Evolutionary conservation across 2,888 invertebrate genomes (phyloP).

Genomic region (Hetaerina titia): DNA sequence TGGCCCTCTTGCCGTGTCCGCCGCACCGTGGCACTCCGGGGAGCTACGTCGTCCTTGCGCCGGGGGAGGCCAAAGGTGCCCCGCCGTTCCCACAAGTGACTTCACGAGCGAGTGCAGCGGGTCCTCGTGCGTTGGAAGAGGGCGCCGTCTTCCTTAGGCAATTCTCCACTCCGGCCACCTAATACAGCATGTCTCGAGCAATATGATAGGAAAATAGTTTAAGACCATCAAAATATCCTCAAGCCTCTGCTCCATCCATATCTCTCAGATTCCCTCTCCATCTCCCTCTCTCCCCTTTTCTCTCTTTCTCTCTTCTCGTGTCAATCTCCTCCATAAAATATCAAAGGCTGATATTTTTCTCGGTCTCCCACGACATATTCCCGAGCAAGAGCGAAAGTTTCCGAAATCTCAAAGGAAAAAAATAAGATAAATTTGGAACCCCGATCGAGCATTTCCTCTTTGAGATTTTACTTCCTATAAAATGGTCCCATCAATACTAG

Average conservation of each 20-base stretch:
- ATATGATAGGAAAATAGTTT: no score
- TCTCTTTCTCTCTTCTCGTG: not conserved
- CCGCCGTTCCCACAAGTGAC: no score
- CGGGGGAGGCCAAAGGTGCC: no score
- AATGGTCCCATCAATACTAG: not conserved
- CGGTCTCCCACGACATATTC: conserved; percentile 11
- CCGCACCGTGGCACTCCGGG: not conserved
- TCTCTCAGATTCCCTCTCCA: not conserved
- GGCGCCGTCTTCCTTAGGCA: no score
- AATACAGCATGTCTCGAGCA: no score
- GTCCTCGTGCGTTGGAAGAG: no score
- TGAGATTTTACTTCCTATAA: not conserved
- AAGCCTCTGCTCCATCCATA: not conserved
- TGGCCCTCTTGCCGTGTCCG: not conserved
- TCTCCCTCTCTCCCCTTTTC: not conserved
- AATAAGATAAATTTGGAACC: not conserved
- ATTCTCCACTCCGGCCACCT: no score
- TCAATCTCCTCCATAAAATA: not conserved
- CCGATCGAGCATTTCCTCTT: not conserved
- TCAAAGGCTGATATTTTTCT: not conserved
- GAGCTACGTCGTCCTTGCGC: no score
- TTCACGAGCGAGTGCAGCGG: no score
- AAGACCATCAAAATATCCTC: no score
- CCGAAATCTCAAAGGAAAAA: not conserved
- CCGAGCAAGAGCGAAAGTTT: not conserved